phyloP scores from a whole-genome alignment of 2,888 invertebrate genomes.

The Sphaerophoria rueppellii region DNA sequence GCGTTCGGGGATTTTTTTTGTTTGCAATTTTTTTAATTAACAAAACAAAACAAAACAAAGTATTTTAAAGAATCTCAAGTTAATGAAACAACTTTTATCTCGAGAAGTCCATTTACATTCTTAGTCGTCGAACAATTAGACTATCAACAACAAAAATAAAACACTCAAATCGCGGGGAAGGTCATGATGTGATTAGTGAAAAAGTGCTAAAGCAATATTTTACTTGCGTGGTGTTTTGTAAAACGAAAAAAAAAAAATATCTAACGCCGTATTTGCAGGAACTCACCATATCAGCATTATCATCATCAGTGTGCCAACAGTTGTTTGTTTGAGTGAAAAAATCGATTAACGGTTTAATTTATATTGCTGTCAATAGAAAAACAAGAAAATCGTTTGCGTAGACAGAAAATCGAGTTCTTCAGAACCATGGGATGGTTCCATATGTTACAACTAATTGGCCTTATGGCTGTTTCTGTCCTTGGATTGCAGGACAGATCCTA shows the following conservation, averaged over 20 bases:
- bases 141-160: neutral
- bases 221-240: slow-evolving; percentile 2
- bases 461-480: slow-evolving; percentile 59
- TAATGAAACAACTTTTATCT: slow-evolving; percentile 16
- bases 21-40: neutral
- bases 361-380: neutral
- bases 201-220: slow-evolving; percentile 26
- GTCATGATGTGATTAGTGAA: slow-evolving; percentile 59
- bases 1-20: slow-evolving; percentile 40
- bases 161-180: slow-evolving; percentile 51
- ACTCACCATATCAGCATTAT: neutral
- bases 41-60: neutral
- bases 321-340: slow-evolving; percentile 69
- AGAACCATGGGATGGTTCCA: slow-evolving; percentile 65
- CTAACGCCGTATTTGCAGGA: slow-evolving; percentile 7
- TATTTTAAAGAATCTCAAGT: neutral
- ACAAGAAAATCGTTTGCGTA: slow-evolving; percentile 22
- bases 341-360: slow-evolving; percentile 56
- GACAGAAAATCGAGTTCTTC: neutral
- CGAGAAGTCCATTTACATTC: slow-evolving; percentile 12
- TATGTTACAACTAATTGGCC: slow-evolving; percentile 60
- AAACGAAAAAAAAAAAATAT: neutral
- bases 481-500: slow-evolving; percentile 47
- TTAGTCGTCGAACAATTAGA: neutral
- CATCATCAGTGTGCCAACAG: slow-evolving; percentile 54